Conservation (phyloP, 2,888 invertebrate species). For the Lypha dubia region DNA sequence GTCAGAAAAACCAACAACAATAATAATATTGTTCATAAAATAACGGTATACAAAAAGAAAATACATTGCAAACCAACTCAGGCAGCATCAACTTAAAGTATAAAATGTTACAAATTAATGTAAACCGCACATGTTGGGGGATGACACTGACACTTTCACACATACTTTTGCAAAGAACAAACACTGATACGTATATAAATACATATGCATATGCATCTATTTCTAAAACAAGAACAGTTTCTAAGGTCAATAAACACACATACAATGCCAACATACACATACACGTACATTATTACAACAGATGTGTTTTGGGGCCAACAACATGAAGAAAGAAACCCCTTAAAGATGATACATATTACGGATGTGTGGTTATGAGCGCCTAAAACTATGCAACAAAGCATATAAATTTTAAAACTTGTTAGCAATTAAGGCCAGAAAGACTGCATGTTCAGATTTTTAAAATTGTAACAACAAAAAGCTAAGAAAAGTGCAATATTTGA, state of each 20-base stretch:
- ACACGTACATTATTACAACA: slow-evolving; percentile 50
- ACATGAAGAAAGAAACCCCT: slow-evolving; percentile 1
- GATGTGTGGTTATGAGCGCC: slow-evolving; percentile 8
- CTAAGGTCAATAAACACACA: slow-evolving; percentile 63
- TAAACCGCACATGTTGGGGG: slow-evolving; percentile 67
- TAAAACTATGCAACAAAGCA: slow-evolving; percentile 45
- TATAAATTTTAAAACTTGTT: slow-evolving; percentile 57
- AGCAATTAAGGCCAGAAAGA: slow-evolving; percentile 12
- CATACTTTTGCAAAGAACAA: slow-evolving; percentile 20
- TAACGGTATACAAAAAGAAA: slow-evolving; percentile 25
- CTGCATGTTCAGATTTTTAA: slow-evolving; percentile 18
- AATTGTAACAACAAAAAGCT: neutral
- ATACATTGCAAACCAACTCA: neutral
- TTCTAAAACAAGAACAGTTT: slow-evolving; percentile 21
- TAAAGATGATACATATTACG: slow-evolving; percentile 35
- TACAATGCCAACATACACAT: neutral
- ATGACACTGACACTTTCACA: slow-evolving; percentile 46
- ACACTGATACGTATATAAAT: neutral
- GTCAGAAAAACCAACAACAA: slow-evolving; percentile 23
- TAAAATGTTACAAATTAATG: slow-evolving; percentile 70
- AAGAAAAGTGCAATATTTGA: neutral
- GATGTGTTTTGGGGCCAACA: slow-evolving; percentile 54
- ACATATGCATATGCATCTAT: neutral
- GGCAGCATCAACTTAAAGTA: slow-evolving; percentile 39
- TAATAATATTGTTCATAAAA: slow-evolving; percentile 7